Evolutionary conservation across 2,888 invertebrate genomes (phyloP).

Genomic region (Andrena flavipes): DNA sequence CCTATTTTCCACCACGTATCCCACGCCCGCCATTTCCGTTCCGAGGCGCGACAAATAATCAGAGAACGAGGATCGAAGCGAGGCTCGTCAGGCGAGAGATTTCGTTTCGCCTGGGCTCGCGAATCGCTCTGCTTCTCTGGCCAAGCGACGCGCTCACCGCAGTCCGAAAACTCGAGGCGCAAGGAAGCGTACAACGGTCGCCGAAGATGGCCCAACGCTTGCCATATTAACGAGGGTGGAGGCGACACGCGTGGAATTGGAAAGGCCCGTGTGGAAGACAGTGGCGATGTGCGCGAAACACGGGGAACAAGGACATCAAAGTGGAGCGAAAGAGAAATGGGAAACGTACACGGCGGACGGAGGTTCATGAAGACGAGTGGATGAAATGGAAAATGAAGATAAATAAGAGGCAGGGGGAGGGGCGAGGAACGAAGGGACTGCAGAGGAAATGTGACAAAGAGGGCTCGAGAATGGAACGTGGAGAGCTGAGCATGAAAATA

Average conservation of each 20-base stretch:
- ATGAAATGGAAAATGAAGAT: constrained; percentile 46
- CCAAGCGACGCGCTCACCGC: constrained; percentile 22
- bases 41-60: constrained; percentile 23
- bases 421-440: neutral
- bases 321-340: constrained; percentile 26
- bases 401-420: constrained; percentile 12
- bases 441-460: neutral
- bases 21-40: neutral
- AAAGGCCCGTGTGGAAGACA: constrained; percentile 3
- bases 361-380: neutral
- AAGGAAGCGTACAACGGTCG: neutral
- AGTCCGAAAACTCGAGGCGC: neutral
- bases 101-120: constrained; percentile 31
- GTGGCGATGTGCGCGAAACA: neutral
- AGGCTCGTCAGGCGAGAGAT: constrained; percentile 25
- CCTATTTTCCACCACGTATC: neutral
- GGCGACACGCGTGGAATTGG: constrained; percentile 24
- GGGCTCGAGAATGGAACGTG: neutral
- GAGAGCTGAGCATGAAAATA: neutral
- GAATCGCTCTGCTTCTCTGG: constrained; percentile 48
- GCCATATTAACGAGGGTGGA: constrained; percentile 9
- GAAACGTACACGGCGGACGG: neutral
- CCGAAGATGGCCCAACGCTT: constrained; percentile 13
- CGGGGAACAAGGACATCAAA: constrained; percentile 26
- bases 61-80: neutral